Base-by-base conservation (phyloP, 2,888 invertebrate species). In the Saturnia pavonia region DNA sequence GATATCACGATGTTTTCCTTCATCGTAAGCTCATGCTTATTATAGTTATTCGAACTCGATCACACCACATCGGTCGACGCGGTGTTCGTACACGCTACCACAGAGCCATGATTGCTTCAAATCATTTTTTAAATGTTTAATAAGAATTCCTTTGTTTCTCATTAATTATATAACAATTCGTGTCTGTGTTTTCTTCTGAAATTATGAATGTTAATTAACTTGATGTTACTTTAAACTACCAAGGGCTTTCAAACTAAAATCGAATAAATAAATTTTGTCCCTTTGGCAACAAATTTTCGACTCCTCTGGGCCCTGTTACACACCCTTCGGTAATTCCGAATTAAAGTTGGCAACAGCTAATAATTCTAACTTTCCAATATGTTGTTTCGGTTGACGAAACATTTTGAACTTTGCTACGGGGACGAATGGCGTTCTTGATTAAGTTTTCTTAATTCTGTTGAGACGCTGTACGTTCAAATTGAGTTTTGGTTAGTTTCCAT, bases 361-460 rank as follows among this genome's bases (percentile, higher is more conserved):
- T 89, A 86, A 88, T 81, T 86, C 85, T 74, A 84, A 88, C 80
- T 86, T 85, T 71, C 77, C 82, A 82, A 85, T 85, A 83, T 85
- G 87, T 87, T 80, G 78, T 76, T 72, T 73, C 74, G 76, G 72
- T 76, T 79, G 75, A 80, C 76, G 77, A 77, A 78, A 76, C 77
- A 76, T 74, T 79, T 74, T 27, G 57, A 34, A 68, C 63, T 68
- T 51, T 34, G 43, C n/a, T 27, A 60, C 57, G 19, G 68, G 54
- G 68, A 54, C 54, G 51, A 34, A 54, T 68, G 16, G 68, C 51
- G 34, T 48, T 68, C 68, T 76, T 80, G 80, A 80, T 80, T 80
- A 80, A 80, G 79, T 76, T 71, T 76, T 75, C 78, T 78, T 75
- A 77, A 76, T 75, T 80, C 76, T 74, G 71, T 74, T 72, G 76